These are phyloP conservation scores for Megalops cyprinoides DNA, from an alignment of 2,797 vertebrate species.

Conservation along the genomic window DNA sequence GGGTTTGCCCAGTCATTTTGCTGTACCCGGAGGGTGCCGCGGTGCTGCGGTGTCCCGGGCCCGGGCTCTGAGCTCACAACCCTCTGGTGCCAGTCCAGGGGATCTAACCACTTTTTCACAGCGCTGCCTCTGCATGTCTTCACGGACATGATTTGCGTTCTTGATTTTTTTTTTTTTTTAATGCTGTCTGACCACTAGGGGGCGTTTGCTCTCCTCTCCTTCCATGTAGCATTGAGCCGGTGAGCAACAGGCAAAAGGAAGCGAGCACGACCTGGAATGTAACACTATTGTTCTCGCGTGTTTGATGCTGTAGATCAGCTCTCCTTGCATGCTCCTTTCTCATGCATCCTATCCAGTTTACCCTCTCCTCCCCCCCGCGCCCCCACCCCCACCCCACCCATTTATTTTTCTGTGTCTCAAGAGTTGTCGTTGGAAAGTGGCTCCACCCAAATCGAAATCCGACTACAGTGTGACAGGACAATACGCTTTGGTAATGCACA, in stretches of 20 bases:
- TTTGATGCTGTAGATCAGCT: not conserved
- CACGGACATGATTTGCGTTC: too few relatives aligned
- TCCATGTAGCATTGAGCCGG: not conserved
- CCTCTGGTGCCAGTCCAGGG: not conserved
- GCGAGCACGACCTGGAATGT: conserved; percentile 29
- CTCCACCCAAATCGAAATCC: not conserved
- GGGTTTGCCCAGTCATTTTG: not conserved
- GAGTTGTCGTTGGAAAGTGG: not conserved
- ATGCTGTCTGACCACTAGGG: not conserved
- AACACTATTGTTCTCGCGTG: not conserved
- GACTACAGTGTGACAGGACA: conserved; percentile 32
- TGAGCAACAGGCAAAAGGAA: not conserved
- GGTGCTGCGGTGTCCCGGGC: not conserved
- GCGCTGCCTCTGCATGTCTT: not conserved
- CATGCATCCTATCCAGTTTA: not conserved
- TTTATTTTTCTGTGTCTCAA: not conserved
- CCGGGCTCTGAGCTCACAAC: not conserved
- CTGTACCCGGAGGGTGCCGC: not conserved
- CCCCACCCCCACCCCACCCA: not conserved
- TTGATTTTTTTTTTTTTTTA: too few relatives aligned
- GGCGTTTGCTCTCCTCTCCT: not conserved
- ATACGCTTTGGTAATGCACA: conserved; percentile 43
- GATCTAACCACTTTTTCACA: not conserved
- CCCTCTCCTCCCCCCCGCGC: not conserved
- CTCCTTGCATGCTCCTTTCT: not conserved